phyloP scores from a whole-genome alignment of 2,113 vertebrate species.

The Lepus timidus region DNA sequence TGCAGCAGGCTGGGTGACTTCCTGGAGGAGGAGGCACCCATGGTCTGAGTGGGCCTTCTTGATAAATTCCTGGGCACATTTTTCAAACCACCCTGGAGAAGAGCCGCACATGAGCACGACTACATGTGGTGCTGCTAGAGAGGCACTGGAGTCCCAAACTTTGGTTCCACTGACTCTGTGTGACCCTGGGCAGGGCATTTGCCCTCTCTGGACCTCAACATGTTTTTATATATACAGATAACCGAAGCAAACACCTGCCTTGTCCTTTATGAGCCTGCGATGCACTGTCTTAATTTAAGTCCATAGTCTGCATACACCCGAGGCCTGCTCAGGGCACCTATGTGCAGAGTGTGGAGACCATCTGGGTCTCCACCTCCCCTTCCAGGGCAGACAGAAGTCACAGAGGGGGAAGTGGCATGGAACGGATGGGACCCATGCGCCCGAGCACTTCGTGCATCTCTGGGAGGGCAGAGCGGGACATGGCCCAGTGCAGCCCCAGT shows the following conservation, averaged over 20 bases:
- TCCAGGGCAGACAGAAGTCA: background rate
- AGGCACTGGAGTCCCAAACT: background rate
- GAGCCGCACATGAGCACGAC: background rate
- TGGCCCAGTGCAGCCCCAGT: background rate
- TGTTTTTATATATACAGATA: background rate
- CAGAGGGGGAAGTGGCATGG: background rate
- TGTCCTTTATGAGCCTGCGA: background rate
- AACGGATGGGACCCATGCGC: background rate
- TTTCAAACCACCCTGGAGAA: background rate
- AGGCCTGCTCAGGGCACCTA: background rate
- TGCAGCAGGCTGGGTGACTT: background rate
- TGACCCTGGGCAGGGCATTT: background rate
- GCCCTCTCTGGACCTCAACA: background rate
- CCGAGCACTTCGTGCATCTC: background rate
- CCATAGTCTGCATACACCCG: background rate
- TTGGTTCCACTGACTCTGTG: background rate
- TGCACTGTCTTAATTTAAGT: background rate
- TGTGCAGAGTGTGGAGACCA: background rate
- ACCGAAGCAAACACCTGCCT: background rate
- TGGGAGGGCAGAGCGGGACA: background rate
- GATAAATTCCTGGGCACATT: background rate
- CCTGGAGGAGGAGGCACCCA: slow-evolving; percentile 14
- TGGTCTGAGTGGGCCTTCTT: background rate
- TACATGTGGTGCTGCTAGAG: background rate
- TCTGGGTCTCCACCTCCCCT: background rate